Evolutionary conservation across 2,797 vertebrate species (phyloP), one percentile per base, ranked within the genome.

Genomic region (Taeniopygia guttata): DNA sequence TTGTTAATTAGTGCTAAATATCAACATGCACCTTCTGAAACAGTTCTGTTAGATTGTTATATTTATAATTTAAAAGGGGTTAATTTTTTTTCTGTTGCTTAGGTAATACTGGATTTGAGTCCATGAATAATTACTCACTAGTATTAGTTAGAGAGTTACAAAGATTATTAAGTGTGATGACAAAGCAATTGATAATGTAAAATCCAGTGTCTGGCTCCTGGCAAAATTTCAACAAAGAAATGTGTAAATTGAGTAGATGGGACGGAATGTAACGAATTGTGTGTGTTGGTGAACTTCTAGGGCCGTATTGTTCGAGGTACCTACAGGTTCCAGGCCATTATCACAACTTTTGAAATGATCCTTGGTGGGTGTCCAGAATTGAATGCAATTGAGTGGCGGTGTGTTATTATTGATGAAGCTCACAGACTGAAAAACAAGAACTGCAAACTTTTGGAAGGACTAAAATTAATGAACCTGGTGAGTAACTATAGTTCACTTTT

Each of bases 261-360:
- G 16, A 91, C 43, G 58, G 80, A 73, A 67, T 52, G 9, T 93
- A 93, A 89, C 76, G 72, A 59, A 64, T 51, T n/a, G 11, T 79
- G 11, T 97, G 59, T 94, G 43, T 85, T 92, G 45, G 48, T 93
- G 56, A 55, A 91, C 96, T 95, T 95, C 59, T 67, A 99, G 99
- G 99, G 99, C 13, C 99, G 98, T 32, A 98, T 98, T 42, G 94
- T 99, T 91, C 98, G 98, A 94, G 99, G 99, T 40, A 97, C 98
- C 70, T 99, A 99, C 98, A 98, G 98, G 96, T 99, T 99, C 97
- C 99, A 99, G 94, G 99, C 99, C 62, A 98, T 99, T 59, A 99
- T 99, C 97, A 99, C 99, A 79, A 99, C 99, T 10, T 99, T 99
- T 93, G 99, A 99, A 98, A 99, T 99, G 99, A 99, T 99, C 97